Percentiles rank a stretch among this genome's conserved stretches.
Evolutionary conservation across 1,140 invertebrate species (phyloP).

Genomic region (Bradynema listronoti): DNA sequence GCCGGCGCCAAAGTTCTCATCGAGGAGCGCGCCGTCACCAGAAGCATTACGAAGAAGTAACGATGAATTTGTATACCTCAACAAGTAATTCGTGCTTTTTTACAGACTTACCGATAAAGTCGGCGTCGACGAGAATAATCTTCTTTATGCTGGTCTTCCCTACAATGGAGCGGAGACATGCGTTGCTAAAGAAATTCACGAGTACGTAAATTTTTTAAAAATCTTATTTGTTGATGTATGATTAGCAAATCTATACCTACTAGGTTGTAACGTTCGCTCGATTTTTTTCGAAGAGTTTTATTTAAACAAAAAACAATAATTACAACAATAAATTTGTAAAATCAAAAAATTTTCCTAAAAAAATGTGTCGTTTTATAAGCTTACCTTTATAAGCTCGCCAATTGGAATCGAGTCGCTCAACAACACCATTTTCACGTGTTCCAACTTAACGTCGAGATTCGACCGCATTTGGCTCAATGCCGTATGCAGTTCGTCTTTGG

Average conservation of each 20-base stretch:
- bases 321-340: too few relatives aligned
- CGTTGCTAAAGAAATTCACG: slow-evolving; percentile 11
- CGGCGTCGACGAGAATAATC: slow-evolving; percentile 1
- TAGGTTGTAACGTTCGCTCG: too few relatives aligned
- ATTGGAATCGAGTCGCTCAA: too few relatives aligned
- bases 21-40: not conserved
- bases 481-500: too few relatives aligned
- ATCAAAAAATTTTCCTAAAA: too few relatives aligned
- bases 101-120: slow-evolving; percentile 3
- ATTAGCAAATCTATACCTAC: too few relatives aligned
- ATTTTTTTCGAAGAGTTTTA: not conserved
- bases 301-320: too few relatives aligned
- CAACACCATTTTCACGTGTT: too few relatives aligned
- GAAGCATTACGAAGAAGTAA: slow-evolving; percentile 11
- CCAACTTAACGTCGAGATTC: too few relatives aligned
- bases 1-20: slow-evolving; percentile 6
- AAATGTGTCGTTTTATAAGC: too few relatives aligned
- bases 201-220: not conserved
- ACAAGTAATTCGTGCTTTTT: not conserved
- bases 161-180: not conserved
- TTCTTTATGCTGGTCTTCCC: slow-evolving; percentile 3
- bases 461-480: too few relatives aligned
- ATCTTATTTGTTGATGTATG: slow-evolving; percentile 3
- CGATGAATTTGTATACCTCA: not conserved
- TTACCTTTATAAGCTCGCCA: too few relatives aligned